Conservation (phyloP, 92 coral and sea anemone genomes). For the Palythoa caribaeorum region DNA sequence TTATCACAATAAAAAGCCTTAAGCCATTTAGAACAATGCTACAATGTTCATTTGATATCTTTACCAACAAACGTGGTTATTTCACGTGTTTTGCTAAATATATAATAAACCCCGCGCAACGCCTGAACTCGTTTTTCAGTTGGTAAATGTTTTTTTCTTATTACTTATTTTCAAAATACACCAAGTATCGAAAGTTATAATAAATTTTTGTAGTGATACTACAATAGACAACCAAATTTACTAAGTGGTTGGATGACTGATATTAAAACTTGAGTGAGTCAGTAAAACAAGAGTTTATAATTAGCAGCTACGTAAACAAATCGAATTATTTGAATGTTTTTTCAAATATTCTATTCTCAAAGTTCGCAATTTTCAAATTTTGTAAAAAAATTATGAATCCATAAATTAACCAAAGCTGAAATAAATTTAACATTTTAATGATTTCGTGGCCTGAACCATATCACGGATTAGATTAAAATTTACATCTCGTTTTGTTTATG, state of each 20-base stretch:
- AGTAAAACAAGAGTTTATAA: too few species aligned
- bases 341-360: background rate
- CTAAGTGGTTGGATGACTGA: background rate
- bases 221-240: background rate
- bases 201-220: background rate
- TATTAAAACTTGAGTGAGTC: too few species aligned
- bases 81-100: conserved; percentile 2
- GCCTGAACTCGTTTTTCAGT: background rate
- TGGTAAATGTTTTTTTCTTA: background rate
- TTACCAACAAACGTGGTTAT: background rate
- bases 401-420: background rate
- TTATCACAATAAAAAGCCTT: conserved; percentile 21
- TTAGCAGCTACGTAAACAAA: background rate
- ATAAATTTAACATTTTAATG: background rate
- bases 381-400: background rate
- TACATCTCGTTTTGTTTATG: background rate
- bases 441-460: background rate
- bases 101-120: background rate
- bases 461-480: background rate
- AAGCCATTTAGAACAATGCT: background rate
- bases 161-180: background rate
- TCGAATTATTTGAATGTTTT: background rate
- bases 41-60: background rate
- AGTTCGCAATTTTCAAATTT: background rate
- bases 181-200: background rate